Evolutionary conservation across 2,888 invertebrate genomes (phyloP), one percentile per base, ranked within the genome.

Genomic region (Habrosyne pyritoides): DNA sequence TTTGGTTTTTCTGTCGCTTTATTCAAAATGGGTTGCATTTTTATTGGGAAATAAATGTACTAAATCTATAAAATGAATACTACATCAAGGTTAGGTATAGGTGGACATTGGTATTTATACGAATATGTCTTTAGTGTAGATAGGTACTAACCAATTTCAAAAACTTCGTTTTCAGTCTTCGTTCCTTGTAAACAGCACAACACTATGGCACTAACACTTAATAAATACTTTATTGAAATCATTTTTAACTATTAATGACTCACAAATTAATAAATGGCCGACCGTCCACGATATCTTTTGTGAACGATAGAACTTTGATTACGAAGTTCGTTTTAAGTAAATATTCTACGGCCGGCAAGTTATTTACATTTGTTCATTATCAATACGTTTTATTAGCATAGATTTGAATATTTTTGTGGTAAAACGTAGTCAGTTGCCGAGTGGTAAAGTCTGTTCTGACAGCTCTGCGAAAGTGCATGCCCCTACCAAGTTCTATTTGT

Each of bases 111-210:
- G 7, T 10, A 28, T 3, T 1, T 28, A 6, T 28, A 6, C 8
- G 26, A 30, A 1, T 10, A 1, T 5, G n/a, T n/a, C n/a, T 12
- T 12, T 12, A 30, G 30, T n/a, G 33, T 8, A 33, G n/a, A 6
- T 28, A 28, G 24, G 42, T 10, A 75, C 87, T 76, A 72, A 89
- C 89, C 72, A 49, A 89, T 87, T 66, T 86, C 84, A 3, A 58
- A 50, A 30, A 68, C 77, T 67, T 86, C 86, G 49, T 68, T 66
- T 53, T 80, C 79, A 1, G 80, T 70, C 50, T 53, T 77, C 24
- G 79, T 73, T 36, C 76, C 54, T 69, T 80, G 80, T 24, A 77
- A 71, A 71, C 64, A 75, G 61, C 79, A 84, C 68, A 88, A 61
- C 66, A 88, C 71, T 53, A 86, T 61, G 22, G 56, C 81, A 84